These are phyloP conservation scores for Pandemis corylana DNA, from an alignment of 2,888 invertebrate species.

Conservation along the genomic window DNA sequence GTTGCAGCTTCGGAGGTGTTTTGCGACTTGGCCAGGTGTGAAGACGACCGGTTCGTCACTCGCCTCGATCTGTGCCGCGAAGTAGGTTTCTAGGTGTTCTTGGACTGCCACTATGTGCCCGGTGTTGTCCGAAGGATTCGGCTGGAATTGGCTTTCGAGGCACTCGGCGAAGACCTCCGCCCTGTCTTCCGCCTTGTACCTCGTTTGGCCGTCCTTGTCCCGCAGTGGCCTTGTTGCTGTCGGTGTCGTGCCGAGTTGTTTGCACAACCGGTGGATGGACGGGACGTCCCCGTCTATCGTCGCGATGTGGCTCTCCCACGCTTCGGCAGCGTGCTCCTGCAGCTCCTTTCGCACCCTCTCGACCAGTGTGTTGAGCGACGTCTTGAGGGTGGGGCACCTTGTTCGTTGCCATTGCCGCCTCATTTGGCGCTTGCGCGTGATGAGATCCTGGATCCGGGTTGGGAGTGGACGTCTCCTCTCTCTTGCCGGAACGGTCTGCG, in stretches of 20 bases:
- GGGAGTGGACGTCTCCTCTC: background rate
- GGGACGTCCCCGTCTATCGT: background rate
- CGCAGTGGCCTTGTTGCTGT: conserved; percentile 5
- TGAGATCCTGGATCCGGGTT: background rate
- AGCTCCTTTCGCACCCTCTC: background rate
- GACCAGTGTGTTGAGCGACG: background rate
- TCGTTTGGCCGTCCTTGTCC: background rate
- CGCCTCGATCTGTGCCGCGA: background rate
- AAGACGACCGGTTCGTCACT: too few species aligned
- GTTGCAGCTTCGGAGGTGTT: too few species aligned
- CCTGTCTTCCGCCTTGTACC: conserved; percentile 33
- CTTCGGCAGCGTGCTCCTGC: background rate
- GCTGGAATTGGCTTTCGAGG: conserved; percentile 33
- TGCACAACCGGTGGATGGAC: conserved; percentile 15
- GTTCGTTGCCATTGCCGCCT: conserved; percentile 23
- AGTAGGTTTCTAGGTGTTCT: background rate
- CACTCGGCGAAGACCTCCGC: conserved; percentile 29
- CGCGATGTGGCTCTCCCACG: conserved; percentile 17
- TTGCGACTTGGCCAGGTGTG: too few species aligned
- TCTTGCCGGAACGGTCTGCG: conserved; percentile 13
- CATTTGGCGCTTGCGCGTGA: conserved; percentile 19
- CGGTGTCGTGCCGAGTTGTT: background rate
- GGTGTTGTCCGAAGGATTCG: conserved; percentile 2
- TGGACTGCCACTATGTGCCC: conserved; percentile 10
- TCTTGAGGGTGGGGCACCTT: conserved; percentile 21